A percentile compares a stretch with the other conserved stretches of the same genome.
Evolutionary conservation across 2,113 vertebrate species (phyloP).

Genomic region (Elanoides forficatus): DNA sequence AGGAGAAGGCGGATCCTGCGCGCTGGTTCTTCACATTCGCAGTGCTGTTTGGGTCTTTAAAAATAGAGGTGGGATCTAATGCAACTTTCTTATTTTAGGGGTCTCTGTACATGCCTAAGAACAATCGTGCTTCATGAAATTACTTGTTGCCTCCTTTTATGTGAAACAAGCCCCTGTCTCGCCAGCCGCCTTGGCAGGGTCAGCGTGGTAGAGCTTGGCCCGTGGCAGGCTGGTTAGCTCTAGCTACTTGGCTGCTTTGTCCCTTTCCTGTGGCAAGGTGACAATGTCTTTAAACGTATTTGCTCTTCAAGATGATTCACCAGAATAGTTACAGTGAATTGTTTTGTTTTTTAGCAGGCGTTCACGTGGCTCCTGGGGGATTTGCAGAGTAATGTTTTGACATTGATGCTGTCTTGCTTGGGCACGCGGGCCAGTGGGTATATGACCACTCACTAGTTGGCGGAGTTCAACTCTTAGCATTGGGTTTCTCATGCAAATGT

Average conservation of each 20-base stretch:
- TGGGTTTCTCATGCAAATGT: neutral
- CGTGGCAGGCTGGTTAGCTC: neutral
- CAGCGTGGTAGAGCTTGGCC: neutral
- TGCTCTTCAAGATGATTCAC: neutral
- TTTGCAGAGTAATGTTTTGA: conserved; percentile 26
- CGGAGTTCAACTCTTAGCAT: neutral
- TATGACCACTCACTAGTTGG: neutral
- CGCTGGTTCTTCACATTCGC: neutral
- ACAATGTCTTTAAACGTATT: neutral
- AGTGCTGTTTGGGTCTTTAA: neutral
- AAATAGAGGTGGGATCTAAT: neutral
- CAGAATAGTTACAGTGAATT: neutral
- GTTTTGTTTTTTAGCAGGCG: neutral
- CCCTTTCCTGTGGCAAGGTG: neutral
- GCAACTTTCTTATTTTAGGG: neutral
- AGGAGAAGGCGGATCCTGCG: neutral
- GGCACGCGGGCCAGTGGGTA: neutral
- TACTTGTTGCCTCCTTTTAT: neutral
- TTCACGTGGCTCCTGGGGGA: conserved; percentile 1
- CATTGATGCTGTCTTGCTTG: conserved; percentile 17
- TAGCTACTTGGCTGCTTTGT: neutral
- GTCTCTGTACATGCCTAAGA: neutral
- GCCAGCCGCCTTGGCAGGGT: neutral
- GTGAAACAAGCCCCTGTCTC: neutral
- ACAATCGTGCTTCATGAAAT: neutral